Base-by-base conservation (phyloP, 2,797 vertebrate species). In the Cercopithecus neglectus region DNA sequence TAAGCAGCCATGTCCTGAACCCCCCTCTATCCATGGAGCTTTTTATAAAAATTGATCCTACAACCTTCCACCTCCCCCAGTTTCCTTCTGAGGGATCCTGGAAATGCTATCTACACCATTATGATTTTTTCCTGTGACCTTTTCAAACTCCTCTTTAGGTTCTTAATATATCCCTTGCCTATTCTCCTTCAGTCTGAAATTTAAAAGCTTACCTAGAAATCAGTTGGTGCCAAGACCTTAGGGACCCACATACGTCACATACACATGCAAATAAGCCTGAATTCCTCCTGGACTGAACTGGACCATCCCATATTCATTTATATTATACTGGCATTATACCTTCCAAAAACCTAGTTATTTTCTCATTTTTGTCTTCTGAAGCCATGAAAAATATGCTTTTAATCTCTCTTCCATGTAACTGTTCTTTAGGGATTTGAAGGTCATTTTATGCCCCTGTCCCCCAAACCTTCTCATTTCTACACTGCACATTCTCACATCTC, bases 301-400 rank as follows among this genome's bases (percentile, higher is more conserved):
- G 19, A 39, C 22, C 76, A 50, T 57, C 39, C 10, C 22, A 17
- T 93, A 64, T 72, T 89, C 28, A 33, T 30, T 92, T 85, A 36
- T 41, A 53, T 21, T 36, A 12, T 83, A 80, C 22, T 72, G 28
- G 64, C 21, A 75, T 55, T 64, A 41, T 30, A 36, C 2, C 33
- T 87, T 84, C 64, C 7, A n/a, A 91, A 91, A 89, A 33, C 1
- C 33, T 64, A n/a, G 53, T n/a, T 55, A 0, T 26, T 84, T 85
- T 94, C 46, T 93, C 53, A 79, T 59, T 88, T 59, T 39, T 95
- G n/a, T 46, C 61, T 93, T 87, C 22, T 59, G 48, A 22, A 90
- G 5, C 39, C 70, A 83, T 78, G 59, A 86, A 91, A 85, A 79
- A 64, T 55, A 39, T 33, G 19, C 5, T 74, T 89, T 75, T 28